A percentile compares a stretch with the other conserved stretches of the same genome.
Conservation (phyloP, 2,113 vertebrate species). For the Corythornis vintsioides region DNA sequence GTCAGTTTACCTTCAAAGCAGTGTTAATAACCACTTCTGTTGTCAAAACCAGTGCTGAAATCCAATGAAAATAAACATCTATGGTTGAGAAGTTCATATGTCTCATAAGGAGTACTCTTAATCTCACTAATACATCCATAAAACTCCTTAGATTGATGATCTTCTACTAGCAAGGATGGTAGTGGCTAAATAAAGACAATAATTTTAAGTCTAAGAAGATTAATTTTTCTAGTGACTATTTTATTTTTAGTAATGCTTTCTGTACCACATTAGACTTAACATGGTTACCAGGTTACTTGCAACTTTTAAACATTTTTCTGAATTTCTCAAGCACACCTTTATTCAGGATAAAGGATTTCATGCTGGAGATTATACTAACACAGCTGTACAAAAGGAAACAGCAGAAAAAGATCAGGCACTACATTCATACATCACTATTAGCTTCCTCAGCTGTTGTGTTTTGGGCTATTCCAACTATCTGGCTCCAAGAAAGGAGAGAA, state of each 20-base stretch:
- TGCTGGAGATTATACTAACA: not conserved
- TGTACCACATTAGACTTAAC: not conserved
- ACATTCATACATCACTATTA: rapidly evolving
- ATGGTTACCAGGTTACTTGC: not conserved
- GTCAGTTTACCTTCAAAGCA: not conserved
- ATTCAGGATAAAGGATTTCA: not conserved
- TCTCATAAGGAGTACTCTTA: not conserved
- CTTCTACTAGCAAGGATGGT: not conserved
- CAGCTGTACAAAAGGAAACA: not conserved
- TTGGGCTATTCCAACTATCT: not conserved
- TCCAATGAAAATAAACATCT: not conserved
- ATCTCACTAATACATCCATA: not conserved
- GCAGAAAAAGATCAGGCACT: not conserved
- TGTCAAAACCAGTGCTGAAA: not conserved
- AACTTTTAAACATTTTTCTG: not conserved
- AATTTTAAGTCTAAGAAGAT: not conserved
- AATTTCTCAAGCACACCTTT: not conserved
- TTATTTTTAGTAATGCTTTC: not conserved
- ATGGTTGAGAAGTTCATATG: not conserved
- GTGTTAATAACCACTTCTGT: not conserved
- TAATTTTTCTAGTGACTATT: not conserved
- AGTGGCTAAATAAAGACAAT: not conserved
- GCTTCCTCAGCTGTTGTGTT: not conserved
- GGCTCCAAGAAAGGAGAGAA: not conserved
- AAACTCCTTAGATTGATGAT: not conserved